phyloP scores from a whole-genome alignment of 2,113 vertebrate genomes.

The Cisticola juncidis region DNA sequence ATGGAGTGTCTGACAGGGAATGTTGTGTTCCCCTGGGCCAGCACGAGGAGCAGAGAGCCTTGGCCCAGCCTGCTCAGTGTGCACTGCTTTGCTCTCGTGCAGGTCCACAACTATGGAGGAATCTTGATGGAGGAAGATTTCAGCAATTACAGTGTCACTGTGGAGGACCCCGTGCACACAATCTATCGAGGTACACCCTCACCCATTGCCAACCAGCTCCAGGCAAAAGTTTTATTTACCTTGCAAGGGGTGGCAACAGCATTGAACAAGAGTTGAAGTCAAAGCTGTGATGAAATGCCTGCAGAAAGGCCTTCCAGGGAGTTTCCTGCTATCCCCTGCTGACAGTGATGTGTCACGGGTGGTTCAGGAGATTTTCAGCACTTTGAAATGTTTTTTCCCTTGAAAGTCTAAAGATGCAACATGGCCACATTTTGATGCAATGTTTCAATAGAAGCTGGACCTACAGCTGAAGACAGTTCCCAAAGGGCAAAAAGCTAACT shows the following conservation, averaged over 20 bases:
- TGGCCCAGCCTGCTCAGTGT: not conserved
- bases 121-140: conserved; percentile 90
- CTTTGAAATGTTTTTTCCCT: not conserved
- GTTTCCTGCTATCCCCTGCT: not conserved
- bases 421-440: not conserved
- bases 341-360: rapidly evolving
- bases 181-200: conserved; percentile 84
- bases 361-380: not conserved
- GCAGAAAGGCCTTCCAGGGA: not conserved
- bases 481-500: not conserved
- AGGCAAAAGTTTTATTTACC: not conserved
- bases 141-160: conserved; percentile 85
- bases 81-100: not conserved
- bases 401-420: not conserved
- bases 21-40: not conserved
- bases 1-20: not conserved
- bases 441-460: not conserved
- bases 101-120: conserved; percentile 86
- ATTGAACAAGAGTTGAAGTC: not conserved
- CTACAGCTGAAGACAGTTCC: not conserved
- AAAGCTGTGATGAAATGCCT: not conserved
- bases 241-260: not conserved
- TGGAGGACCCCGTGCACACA: conserved; percentile 85
- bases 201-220: not conserved
- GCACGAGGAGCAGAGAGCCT: not conserved